These are phyloP conservation scores for Oncorhynchus mykiss DNA, from an alignment of 2,113 vertebrate genomes.

Conservation along the genomic window DNA sequence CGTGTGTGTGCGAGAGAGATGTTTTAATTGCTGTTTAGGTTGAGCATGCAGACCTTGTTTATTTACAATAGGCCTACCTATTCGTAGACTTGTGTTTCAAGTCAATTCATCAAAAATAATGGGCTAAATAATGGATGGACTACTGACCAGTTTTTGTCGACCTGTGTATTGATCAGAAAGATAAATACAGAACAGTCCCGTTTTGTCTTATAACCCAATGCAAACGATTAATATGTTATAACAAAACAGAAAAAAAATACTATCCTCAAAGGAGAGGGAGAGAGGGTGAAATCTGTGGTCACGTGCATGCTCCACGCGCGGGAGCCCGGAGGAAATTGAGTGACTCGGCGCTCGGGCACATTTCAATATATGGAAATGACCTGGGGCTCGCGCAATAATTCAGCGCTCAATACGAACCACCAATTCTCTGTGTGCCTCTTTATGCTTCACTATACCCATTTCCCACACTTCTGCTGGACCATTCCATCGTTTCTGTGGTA, in stretches of 20 bases:
- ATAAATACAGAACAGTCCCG: no score
- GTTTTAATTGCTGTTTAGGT: no score
- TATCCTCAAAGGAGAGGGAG: conserved; percentile 22
- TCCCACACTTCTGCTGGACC: conserved; percentile 43
- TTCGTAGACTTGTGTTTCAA: no score
- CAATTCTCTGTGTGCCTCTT: conserved; percentile 36
- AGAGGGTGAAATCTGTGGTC: conserved; percentile 51
- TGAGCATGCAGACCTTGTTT: no score
- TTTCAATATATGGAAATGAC: conserved; percentile 87
- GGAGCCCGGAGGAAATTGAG: conserved; percentile 76
- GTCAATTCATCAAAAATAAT: no score
- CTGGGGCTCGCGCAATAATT: conserved; percentile 79
- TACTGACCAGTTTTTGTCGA: no score
- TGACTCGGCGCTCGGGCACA: conserved; percentile 79
- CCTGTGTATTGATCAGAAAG: no score
- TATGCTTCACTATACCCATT: conserved; percentile 67
- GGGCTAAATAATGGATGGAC: no score
- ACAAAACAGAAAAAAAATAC: background rate
- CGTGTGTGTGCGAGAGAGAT: background rate
- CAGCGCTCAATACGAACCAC: conserved; percentile 72
- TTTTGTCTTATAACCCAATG: no score
- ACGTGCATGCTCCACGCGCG: conserved; percentile 71
- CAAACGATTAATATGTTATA: no score
- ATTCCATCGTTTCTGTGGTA: conserved; percentile 46
- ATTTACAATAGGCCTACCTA: no score